phyloP scores from a whole-genome alignment of 2,113 vertebrate species.

The Patagioenas fasciata region DNA sequence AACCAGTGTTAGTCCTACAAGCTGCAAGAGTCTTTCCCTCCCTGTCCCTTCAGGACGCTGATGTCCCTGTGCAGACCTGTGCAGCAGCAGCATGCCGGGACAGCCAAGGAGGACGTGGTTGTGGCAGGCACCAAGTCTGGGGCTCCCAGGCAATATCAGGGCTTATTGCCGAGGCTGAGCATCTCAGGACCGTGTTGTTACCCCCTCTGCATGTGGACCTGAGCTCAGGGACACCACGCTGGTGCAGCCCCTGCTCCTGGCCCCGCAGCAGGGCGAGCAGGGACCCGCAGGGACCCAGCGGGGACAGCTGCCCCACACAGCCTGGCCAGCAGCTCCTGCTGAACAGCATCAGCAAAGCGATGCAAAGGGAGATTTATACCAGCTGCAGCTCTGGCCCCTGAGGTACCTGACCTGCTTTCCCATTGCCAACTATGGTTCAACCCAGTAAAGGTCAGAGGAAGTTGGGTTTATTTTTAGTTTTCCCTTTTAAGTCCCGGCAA shows the following conservation, averaged over 20 bases:
- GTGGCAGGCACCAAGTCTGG: background rate
- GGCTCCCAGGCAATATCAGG: background rate
- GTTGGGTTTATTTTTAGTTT: background rate
- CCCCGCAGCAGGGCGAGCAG: background rate
- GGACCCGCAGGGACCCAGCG: rapidly evolving
- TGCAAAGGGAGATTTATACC: background rate
- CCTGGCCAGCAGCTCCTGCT: background rate
- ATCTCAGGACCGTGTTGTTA: background rate
- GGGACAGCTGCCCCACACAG: background rate
- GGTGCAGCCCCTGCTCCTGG: background rate
- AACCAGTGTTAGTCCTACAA: background rate
- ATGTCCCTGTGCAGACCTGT: background rate
- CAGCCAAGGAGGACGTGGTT: background rate
- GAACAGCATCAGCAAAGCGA: background rate
- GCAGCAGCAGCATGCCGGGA: background rate
- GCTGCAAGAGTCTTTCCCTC: background rate
- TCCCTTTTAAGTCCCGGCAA: background rate
- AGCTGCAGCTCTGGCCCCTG: background rate
- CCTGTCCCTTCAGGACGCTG: background rate
- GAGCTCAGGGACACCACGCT: rapidly evolving
- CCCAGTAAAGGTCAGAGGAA: background rate
- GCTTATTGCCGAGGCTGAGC: background rate
- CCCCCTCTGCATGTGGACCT: rapidly evolving
- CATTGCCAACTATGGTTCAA: background rate
- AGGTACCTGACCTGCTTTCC: conserved; percentile 8